These are phyloP conservation scores for Nomada fabriciana DNA, from an alignment of 2,888 invertebrate species.

Conservation along the genomic window DNA sequence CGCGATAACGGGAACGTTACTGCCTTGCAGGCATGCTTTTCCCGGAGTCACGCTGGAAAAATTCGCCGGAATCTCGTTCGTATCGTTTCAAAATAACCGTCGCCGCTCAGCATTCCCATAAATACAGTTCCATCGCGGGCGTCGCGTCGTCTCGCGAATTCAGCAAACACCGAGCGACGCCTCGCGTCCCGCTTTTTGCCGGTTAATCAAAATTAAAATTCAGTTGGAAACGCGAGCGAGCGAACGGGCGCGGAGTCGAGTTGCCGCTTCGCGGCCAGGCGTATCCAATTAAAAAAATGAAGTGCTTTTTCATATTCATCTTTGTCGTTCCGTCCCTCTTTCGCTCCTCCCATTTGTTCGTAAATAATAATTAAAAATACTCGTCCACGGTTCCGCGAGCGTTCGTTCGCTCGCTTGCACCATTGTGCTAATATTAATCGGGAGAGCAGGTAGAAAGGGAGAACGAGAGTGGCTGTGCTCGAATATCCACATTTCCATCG, in stretches of 20 bases:
- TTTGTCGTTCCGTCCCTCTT: constrained; percentile 48
- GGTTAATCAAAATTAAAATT: constrained; percentile 82
- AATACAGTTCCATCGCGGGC: constrained; percentile 20
- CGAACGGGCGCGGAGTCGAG: constrained; percentile 16
- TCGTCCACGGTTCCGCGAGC: constrained; percentile 68
- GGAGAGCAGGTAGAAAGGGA: background rate
- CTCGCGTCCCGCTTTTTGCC: constrained; percentile 70
- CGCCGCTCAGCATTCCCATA: background rate
- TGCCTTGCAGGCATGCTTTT: background rate
- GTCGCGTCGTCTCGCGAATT: constrained; percentile 44
- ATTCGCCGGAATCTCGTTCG: background rate
- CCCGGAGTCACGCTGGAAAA: constrained; percentile 1
- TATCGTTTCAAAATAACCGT: constrained; percentile 19
- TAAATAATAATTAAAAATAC: constrained; percentile 82
- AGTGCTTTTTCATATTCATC: constrained; percentile 82
- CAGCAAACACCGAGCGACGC: constrained; percentile 49
- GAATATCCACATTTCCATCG: constrained; percentile 71
- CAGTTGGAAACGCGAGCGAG: constrained; percentile 69
- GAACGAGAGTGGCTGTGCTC: constrained; percentile 28
- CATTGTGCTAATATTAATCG: constrained; percentile 74
- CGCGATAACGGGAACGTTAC: constrained; percentile 2
- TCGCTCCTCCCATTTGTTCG: constrained; percentile 75
- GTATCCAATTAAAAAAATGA: constrained; percentile 81
- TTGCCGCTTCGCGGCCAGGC: constrained; percentile 63
- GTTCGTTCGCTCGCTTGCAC: constrained; percentile 31